phyloP scores from a whole-genome alignment of 2,797 vertebrate species.

The Meriones psammophilus region DNA sequence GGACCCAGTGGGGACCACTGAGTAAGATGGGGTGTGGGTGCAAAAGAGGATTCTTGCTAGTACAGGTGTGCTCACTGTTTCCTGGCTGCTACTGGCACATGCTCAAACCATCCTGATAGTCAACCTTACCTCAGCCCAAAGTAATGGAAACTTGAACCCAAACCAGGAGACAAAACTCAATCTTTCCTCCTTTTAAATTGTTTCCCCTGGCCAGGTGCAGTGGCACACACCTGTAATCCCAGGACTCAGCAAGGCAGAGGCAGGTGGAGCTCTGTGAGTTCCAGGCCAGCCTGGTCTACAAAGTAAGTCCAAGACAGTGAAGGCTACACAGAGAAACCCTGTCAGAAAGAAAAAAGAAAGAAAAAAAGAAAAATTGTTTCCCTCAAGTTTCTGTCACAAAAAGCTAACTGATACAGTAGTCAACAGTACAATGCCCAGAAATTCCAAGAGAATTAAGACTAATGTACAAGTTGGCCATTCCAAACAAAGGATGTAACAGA shows the following conservation, averaged over 20 bases:
- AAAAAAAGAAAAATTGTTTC: background rate
- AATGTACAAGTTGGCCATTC: conserved; percentile 31
- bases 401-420: background rate
- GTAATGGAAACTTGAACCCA: background rate
- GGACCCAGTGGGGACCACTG: background rate
- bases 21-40: background rate
- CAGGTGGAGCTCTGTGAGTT: no score
- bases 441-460: conserved; percentile 4
- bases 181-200: background rate
- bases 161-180: background rate
- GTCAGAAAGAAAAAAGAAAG: no score
- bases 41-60: no score
- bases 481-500: conserved; percentile 19
- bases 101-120: background rate
- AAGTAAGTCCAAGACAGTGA: no score
- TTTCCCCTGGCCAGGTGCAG: background rate
- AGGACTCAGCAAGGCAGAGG: no score
- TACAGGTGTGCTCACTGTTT: background rate
- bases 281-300: no score
- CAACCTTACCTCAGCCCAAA: background rate
- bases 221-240: no score
- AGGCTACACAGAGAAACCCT: no score
- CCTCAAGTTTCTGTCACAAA: background rate
- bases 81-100: background rate
- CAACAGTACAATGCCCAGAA: conserved; percentile 23